Conservation (phyloP, 2,797 vertebrate genomes). For the Myotis pilosus region DNA sequence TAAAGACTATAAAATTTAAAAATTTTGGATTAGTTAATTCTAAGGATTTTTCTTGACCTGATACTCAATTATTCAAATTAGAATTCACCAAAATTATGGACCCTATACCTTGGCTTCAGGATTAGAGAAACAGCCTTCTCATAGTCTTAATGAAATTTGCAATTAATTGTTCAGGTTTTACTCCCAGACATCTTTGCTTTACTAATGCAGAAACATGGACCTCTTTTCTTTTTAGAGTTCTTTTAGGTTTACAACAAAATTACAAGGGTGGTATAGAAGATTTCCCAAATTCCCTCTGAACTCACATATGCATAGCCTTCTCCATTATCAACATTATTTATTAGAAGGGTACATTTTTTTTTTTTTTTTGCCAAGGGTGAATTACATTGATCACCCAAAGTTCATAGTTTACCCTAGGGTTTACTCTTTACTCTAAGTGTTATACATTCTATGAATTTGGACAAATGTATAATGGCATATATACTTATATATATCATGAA, state of each 20-base stretch:
- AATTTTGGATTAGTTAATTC: not conserved
- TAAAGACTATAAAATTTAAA: not conserved
- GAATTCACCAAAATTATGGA: not conserved
- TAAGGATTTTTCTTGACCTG: conserved; percentile 44
- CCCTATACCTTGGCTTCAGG: not conserved
- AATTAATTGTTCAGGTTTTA: not conserved
- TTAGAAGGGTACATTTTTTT: not conserved
- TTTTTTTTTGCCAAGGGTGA: not conserved
- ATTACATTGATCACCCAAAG: not conserved
- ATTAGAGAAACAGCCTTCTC: not conserved
- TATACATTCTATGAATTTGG: not conserved
- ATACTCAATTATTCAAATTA: not conserved
- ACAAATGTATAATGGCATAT: not conserved
- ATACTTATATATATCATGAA: not conserved
- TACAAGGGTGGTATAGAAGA: not conserved
- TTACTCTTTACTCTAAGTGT: not conserved
- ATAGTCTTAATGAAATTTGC: not conserved
- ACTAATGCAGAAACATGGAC: not conserved
- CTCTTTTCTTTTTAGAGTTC: not conserved
- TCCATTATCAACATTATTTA: not conserved
- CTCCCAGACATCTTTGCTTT: not conserved
- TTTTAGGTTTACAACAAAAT: not conserved
- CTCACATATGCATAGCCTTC: not conserved
- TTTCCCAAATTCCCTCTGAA: not conserved
- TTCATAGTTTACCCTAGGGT: not conserved